Percentiles rank a stretch among this genome's conserved stretches.
Evolutionary conservation across 2,797 vertebrate genomes (phyloP).

Genomic region (Leptoclinus maculatus): DNA sequence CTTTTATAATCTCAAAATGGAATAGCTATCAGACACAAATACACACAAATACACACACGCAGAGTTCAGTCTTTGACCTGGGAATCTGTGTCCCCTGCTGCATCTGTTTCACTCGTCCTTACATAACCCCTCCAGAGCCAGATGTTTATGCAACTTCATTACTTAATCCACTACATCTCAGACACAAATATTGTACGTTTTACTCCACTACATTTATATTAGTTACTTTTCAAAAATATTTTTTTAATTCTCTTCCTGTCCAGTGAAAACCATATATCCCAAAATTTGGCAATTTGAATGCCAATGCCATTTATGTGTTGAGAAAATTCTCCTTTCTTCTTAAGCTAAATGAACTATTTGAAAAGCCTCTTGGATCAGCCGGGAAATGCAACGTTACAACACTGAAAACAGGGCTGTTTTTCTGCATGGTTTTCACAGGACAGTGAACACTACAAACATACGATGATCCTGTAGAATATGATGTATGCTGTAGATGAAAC

Average conservation of each 20-base stretch:
- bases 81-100: background rate
- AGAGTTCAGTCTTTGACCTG: slow-evolving; percentile 14
- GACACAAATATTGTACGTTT: background rate
- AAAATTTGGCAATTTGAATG: background rate
- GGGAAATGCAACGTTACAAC: no score
- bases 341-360: no score
- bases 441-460: background rate
- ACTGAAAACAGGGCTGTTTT: no score
- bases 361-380: no score
- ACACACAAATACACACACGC: background rate
- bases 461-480: background rate
- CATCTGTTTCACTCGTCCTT: slow-evolving; percentile 29
- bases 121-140: background rate
- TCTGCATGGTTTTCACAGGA: background rate
- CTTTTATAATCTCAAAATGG: slow-evolving; percentile 21
- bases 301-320: no score
- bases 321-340: no score
- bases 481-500: background rate
- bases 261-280: background rate
- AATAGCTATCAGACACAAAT: background rate
- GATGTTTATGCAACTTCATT: background rate
- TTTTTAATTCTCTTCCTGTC: background rate
- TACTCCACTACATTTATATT: background rate
- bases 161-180: background rate
- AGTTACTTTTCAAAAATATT: background rate